These are phyloP conservation scores for Leucozona laternaria DNA, from an alignment of 2,888 invertebrate species.

Conservation along the genomic window DNA sequence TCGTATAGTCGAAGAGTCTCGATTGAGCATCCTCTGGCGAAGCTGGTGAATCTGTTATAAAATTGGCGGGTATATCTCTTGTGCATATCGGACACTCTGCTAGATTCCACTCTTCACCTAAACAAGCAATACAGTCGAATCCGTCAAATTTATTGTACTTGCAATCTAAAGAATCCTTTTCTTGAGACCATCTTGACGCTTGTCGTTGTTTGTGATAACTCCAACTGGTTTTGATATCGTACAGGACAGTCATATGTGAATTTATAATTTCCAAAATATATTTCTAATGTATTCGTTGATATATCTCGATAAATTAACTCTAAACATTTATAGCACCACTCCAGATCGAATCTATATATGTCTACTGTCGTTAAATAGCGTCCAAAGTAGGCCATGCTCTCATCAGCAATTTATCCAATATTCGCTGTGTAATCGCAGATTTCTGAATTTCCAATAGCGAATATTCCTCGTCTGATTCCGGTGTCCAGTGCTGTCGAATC, in stretches of 20 bases:
- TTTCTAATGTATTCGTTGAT: neutral
- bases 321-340: constrained; percentile 33
- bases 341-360: constrained; percentile 7
- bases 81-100: constrained; percentile 10
- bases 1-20: neutral
- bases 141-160: neutral
- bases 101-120: neutral
- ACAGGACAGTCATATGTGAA: neutral
- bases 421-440: constrained; percentile 58
- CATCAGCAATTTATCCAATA: constrained; percentile 18
- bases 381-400: neutral
- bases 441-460: constrained; percentile 71
- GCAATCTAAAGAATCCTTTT: neutral
- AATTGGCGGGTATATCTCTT: constrained; percentile 1
- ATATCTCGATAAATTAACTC: neutral
- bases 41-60: neutral
- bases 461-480: constrained; percentile 67
- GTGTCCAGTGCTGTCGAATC: constrained; percentile 20
- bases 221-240: neutral
- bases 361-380: neutral
- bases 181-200: neutral
- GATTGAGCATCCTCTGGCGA: neutral
- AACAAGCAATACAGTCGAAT: constrained; percentile 28
- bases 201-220: neutral
- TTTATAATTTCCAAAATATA: constrained; percentile 14